These are phyloP conservation scores for Trichomalopsis sarcophagae DNA, from an alignment of 1,140 invertebrate genomes.

Conservation along the genomic window DNA sequence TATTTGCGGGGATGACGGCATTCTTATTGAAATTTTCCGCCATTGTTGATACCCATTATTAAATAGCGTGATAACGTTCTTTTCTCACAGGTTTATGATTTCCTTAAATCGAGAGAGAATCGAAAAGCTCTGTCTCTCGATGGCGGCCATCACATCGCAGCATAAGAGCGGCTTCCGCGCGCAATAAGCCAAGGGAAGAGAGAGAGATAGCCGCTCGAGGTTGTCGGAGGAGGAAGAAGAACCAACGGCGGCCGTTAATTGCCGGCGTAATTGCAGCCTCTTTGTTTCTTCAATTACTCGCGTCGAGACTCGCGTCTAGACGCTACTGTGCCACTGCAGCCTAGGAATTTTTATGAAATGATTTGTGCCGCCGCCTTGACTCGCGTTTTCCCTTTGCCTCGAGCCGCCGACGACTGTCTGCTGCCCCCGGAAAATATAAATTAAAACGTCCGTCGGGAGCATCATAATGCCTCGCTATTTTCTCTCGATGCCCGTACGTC, in stretches of 20 bases:
- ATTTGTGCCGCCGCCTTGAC: conserved; percentile 49
- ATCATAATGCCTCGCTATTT: neutral
- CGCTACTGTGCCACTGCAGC: conserved; percentile 32
- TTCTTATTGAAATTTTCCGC: neutral
- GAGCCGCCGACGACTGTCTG: conserved; percentile 18
- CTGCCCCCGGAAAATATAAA: conserved; percentile 47
- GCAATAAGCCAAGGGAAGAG: neutral
- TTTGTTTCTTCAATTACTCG: conserved; percentile 70
- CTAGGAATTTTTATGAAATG: conserved; percentile 66
- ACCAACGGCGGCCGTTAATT: conserved; percentile 60
- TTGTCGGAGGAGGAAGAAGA: conserved; percentile 37
- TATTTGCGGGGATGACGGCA: conserved; percentile 17
- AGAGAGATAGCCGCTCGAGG: neutral
- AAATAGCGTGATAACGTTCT: neutral
- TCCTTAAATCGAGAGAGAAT: neutral
- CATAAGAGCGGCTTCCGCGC: neutral
- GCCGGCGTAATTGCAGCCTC: conserved; percentile 65
- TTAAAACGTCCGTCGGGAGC: conserved; percentile 21
- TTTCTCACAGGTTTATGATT: neutral
- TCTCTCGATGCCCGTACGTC: neutral
- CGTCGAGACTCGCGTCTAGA: conserved; percentile 65
- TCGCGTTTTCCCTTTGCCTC: conserved; percentile 34
- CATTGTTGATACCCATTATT: no score
- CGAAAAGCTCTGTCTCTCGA: neutral
- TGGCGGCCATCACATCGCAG: conserved; percentile 50